Conservation (phyloP, 2,888 invertebrate species). For the Drosophila buzzatii region DNA sequence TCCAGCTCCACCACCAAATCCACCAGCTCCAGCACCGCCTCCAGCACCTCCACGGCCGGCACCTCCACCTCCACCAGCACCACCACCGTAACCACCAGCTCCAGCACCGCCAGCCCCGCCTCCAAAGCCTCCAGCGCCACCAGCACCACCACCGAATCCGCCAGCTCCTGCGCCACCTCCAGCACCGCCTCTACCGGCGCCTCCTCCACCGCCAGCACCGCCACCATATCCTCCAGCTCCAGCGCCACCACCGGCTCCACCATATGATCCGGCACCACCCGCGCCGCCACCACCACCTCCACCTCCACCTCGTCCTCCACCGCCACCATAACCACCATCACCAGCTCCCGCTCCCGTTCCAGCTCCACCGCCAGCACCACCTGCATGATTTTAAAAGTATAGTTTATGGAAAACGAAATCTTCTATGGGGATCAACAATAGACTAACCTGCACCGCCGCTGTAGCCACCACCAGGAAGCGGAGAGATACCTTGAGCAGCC, state of each 20-base stretch:
- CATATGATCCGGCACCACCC: conserved; percentile 31
- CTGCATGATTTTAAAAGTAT: neutral
- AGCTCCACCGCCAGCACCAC: conserved; percentile 32
- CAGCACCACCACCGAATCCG: neutral
- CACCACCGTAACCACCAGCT: conserved; percentile 68
- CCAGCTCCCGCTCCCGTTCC: conserved; percentile 3
- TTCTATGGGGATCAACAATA: neutral
- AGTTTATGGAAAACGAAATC: neutral
- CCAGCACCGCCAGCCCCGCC: conserved; percentile 15
- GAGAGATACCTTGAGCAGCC: conserved; percentile 85
- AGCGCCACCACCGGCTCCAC: conserved; percentile 8
- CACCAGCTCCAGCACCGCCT: conserved; percentile 18
- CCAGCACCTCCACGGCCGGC: conserved; percentile 13
- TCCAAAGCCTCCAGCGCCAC: neutral
- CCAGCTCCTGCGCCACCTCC: neutral
- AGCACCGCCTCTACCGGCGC: conserved; percentile 3
- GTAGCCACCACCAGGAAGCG: conserved; percentile 85
- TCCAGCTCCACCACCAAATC: conserved; percentile 2
- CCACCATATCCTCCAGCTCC: conserved; percentile 9
- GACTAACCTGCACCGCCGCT: conserved; percentile 73
- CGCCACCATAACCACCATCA: conserved; percentile 32
- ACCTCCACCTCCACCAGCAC: conserved; percentile 1
- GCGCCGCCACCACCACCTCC: conserved; percentile 16
- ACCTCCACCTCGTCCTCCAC: conserved; percentile 9
- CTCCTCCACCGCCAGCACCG: conserved; percentile 1